A percentile compares a stretch with the other conserved stretches of the same genome.
Evolutionary conservation across 2,888 invertebrate genomes (phyloP).

Genomic region (Hirtodrosophila duncani): DNA sequence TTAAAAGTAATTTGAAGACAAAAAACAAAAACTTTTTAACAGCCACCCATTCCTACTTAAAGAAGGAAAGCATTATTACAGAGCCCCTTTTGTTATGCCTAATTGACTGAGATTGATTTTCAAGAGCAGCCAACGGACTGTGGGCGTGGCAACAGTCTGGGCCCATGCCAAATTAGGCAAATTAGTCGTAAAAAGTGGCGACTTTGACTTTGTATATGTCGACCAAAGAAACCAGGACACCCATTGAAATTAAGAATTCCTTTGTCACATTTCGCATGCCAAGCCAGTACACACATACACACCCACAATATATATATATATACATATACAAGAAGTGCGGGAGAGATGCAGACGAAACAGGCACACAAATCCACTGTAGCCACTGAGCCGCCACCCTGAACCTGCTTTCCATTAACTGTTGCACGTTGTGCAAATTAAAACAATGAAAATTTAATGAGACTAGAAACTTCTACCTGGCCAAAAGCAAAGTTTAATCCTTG

Average conservation of each 20-base stretch:
- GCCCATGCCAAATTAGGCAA: conserved; percentile 54
- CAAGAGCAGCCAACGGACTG: neutral
- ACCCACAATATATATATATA: too few relatives aligned
- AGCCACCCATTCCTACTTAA: neutral
- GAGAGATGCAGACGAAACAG: too few relatives aligned
- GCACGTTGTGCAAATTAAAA: conserved; percentile 55
- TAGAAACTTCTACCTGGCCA: conserved; percentile 30
- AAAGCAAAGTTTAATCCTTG: conserved; percentile 19
- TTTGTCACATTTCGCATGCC: conserved; percentile 11
- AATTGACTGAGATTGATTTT: conserved; percentile 61
- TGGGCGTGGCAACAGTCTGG: conserved; percentile 12
- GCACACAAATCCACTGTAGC: too few relatives aligned
- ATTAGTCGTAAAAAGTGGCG: conserved; percentile 48
- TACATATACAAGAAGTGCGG: too few relatives aligned
- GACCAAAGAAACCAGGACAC: conserved; percentile 10
- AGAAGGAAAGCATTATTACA: neutral
- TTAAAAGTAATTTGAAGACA: conserved; percentile 32
- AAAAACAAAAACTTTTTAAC: conserved; percentile 13
- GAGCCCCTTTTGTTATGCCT: conserved; percentile 27
- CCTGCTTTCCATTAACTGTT: conserved; percentile 3
- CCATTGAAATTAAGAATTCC: conserved; percentile 4
- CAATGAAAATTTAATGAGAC: conserved; percentile 63
- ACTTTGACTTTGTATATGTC: conserved; percentile 23
- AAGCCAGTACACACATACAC: conserved; percentile 8
- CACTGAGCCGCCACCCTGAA: conserved; percentile 11